Conservation (phyloP, 1,140 invertebrate species). For the Drosophila miranda region DNA sequence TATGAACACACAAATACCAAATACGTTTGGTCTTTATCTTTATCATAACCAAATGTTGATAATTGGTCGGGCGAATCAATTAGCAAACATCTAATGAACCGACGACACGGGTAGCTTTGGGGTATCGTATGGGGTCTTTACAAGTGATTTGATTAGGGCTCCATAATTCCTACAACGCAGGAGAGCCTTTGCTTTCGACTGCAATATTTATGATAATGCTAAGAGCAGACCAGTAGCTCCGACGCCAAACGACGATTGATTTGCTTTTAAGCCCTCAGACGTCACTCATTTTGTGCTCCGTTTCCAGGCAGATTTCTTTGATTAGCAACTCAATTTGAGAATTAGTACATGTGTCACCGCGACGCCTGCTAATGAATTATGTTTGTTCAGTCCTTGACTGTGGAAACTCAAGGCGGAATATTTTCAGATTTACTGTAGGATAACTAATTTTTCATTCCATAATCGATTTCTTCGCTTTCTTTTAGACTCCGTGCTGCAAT, state of each 20-base stretch:
- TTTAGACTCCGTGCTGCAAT: constrained; percentile 93
- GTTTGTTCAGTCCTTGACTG: constrained; percentile 28
- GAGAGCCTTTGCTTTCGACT: constrained; percentile 8
- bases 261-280: constrained; percentile 4
- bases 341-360: constrained; percentile 8
- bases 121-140: constrained; percentile 8
- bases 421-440: background rate
- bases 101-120: constrained; percentile 16
- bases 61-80: constrained; percentile 41
- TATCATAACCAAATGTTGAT: constrained; percentile 30
- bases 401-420: background rate
- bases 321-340: constrained; percentile 47
- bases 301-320: constrained; percentile 31
- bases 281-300: constrained; percentile 17
- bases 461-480: constrained; percentile 41
- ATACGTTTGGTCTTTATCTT: constrained; percentile 17
- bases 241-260: constrained; percentile 20
- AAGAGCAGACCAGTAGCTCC: constrained; percentile 22
- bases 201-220: constrained; percentile 54
- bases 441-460: background rate
- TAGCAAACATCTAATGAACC: constrained; percentile 61
- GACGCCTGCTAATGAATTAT: constrained; percentile 36
- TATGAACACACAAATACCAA: background rate
- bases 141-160: constrained; percentile 55
- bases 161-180: constrained; percentile 41